A percentile compares a stretch with the other conserved stretches of the same genome.
Evolutionary conservation across 2,797 vertebrate genomes (phyloP).

Genomic region (Austrolebias charrua): DNA sequence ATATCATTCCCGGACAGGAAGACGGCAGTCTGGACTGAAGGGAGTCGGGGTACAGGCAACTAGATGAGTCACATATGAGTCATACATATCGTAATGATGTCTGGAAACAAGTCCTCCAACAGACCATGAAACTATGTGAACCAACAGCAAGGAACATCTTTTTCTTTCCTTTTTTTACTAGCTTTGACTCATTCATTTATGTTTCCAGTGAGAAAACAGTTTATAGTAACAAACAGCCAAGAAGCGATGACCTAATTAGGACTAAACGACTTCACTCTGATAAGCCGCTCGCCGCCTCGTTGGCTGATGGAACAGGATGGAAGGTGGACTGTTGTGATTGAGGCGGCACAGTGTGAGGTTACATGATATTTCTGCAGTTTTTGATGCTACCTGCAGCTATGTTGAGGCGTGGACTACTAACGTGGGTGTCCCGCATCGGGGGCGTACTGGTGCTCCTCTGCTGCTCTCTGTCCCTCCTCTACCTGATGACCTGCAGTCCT

Average conservation of each 20-base stretch:
- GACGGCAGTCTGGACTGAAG: slow-evolving; percentile 31
- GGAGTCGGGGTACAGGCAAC: slow-evolving; percentile 16
- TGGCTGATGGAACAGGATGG: slow-evolving; percentile 65
- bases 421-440: slow-evolving; percentile 85
- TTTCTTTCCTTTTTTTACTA: slow-evolving; percentile 13
- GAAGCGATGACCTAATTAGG: slow-evolving; percentile 55
- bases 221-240: slow-evolving; percentile 17
- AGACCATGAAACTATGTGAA: slow-evolving; percentile 37
- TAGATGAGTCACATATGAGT: slow-evolving; percentile 60
- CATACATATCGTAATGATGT: slow-evolving; percentile 44
- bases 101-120: slow-evolving; percentile 21
- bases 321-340: slow-evolving; percentile 54
- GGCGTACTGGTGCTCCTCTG: slow-evolving; percentile 85
- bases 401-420: slow-evolving; percentile 87
- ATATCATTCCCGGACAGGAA: slow-evolving; percentile 35
- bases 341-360: slow-evolving; percentile 58
- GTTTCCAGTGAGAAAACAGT: slow-evolving; percentile 37
- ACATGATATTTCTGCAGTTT: slow-evolving; percentile 22
- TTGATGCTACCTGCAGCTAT: slow-evolving; percentile 68
- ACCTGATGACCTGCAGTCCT: slow-evolving; percentile 92
- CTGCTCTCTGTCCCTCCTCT: slow-evolving; percentile 89
- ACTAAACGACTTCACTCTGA: slow-evolving; percentile 64
- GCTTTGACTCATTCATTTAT: slow-evolving; percentile 22
- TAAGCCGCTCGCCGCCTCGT: slow-evolving; percentile 46
- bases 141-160: slow-evolving; percentile 14